These are phyloP conservation scores for Drosophila mayri DNA, from an alignment of 1,140 invertebrate genomes.

Conservation along the genomic window DNA sequence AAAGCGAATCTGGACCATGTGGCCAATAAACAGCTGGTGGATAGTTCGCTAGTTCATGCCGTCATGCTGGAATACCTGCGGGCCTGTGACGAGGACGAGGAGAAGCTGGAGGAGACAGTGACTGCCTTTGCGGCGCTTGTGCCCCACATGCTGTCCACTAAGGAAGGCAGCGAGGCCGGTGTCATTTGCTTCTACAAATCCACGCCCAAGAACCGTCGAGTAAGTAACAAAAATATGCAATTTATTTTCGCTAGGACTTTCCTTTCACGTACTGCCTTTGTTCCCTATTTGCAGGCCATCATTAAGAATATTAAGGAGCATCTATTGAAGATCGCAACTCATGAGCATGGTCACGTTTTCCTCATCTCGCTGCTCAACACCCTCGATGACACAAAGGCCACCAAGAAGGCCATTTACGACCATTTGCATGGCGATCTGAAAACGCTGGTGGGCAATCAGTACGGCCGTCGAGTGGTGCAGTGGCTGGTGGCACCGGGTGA, in stretches of 20 bases:
- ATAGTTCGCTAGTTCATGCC: constrained; percentile 90
- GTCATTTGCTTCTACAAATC: constrained; percentile 92
- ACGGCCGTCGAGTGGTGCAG: constrained; percentile 90
- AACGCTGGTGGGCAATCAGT: constrained; percentile 90
- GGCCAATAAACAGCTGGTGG: constrained; percentile 90
- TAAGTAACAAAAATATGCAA: constrained; percentile 32
- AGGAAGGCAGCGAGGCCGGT: constrained; percentile 92
- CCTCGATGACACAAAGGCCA: constrained; percentile 96
- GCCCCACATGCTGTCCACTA: constrained; percentile 92
- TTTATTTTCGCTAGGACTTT: too few relatives aligned
- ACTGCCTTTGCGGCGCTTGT: constrained; percentile 89
- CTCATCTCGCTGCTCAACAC: constrained; percentile 94
- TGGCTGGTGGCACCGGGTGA: constrained; percentile 94
- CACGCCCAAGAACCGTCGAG: constrained; percentile 80
- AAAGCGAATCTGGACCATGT: constrained; percentile 90
- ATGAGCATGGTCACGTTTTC: constrained; percentile 94
- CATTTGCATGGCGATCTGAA: constrained; percentile 91
- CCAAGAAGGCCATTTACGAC: constrained; percentile 92
- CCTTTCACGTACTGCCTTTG: background rate
- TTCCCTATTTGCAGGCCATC: constrained; percentile 85
- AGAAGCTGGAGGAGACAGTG: constrained; percentile 89
- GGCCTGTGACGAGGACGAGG: constrained; percentile 87
- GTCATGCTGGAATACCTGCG: constrained; percentile 93
- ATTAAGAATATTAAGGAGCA: constrained; percentile 95
- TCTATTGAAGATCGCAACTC: constrained; percentile 91